A percentile compares a stretch with the other conserved stretches of the same genome.
Evolutionary conservation across 2,113 vertebrate genomes (phyloP).

Genomic region (Microtus richardsoni): DNA sequence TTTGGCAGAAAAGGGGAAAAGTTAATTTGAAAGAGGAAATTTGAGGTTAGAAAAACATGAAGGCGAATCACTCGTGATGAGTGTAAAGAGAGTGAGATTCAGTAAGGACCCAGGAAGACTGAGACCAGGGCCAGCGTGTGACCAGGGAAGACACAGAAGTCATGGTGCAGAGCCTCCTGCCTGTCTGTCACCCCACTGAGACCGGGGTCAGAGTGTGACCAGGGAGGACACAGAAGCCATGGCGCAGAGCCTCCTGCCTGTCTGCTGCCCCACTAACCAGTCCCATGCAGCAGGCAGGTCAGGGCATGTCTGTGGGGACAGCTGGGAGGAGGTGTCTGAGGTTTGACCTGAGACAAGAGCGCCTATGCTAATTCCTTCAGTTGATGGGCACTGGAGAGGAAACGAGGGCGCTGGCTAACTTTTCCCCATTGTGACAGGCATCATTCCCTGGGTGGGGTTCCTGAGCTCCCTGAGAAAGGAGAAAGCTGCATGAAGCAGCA

Average conservation of each 20-base stretch:
- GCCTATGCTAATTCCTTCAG: not conserved
- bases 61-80: conserved; percentile 49
- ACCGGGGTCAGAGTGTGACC: not conserved
- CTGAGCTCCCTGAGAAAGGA: not conserved
- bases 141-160: not conserved
- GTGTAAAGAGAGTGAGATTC: not conserved
- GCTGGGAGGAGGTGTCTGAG: not conserved
- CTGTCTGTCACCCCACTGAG: not conserved
- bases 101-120: conserved; percentile 9
- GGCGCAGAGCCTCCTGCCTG: not conserved
- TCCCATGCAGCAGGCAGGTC: not conserved
- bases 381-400: not conserved
- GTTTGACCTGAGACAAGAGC: not conserved
- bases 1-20: conserved; percentile 63
- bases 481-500: not conserved
- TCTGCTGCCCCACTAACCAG: too few relatives aligned
- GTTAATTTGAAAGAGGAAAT: conserved; percentile 71
- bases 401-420: not conserved
- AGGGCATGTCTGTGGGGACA: not conserved
- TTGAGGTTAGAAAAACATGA: conserved; percentile 63
- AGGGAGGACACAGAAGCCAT: not conserved
- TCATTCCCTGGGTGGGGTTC: not conserved
- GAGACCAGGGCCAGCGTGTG: not conserved
- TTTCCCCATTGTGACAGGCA: not conserved
- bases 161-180: not conserved